These are phyloP conservation scores for Eleutherodactylus coqui DNA, from an alignment of 2,797 vertebrate genomes.

Conservation along the genomic window DNA sequence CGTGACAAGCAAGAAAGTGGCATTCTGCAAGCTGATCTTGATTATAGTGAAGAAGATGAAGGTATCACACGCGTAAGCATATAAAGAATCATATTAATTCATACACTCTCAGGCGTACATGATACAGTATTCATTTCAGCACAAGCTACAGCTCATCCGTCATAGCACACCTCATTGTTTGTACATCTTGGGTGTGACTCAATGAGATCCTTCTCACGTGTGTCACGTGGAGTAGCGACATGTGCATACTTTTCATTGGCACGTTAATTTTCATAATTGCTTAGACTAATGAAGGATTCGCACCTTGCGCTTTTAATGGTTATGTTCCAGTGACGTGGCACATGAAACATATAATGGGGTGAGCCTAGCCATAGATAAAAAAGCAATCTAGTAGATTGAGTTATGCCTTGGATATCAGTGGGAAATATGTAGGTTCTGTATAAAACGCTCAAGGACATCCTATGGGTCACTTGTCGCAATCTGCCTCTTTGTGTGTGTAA, in stretches of 20 bases:
- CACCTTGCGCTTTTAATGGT: neutral
- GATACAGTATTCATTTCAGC: neutral
- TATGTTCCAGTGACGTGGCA: neutral
- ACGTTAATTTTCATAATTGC: neutral
- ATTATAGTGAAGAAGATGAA: neutral
- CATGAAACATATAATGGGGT: neutral
- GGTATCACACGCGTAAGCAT: neutral
- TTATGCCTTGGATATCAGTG: neutral
- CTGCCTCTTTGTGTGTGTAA: no score
- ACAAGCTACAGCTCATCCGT: neutral
- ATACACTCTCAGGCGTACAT: conserved; percentile 6
- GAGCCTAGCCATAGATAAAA: neutral
- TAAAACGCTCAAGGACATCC: neutral
- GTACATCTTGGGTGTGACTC: conserved; percentile 36
- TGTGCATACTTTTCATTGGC: conserved; percentile 1
- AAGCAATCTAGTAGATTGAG: neutral
- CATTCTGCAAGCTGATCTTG: neutral
- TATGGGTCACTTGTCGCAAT: neutral
- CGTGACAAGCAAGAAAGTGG: neutral
- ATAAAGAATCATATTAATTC: neutral
- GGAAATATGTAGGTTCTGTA: neutral
- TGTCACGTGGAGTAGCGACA: conserved; percentile 23
- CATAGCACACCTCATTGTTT: neutral
- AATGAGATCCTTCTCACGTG: conserved; percentile 38
- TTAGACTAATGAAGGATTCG: neutral